phyloP scores from a whole-genome alignment of 2,113 vertebrate genomes.

The Chloroceryle aenea region DNA sequence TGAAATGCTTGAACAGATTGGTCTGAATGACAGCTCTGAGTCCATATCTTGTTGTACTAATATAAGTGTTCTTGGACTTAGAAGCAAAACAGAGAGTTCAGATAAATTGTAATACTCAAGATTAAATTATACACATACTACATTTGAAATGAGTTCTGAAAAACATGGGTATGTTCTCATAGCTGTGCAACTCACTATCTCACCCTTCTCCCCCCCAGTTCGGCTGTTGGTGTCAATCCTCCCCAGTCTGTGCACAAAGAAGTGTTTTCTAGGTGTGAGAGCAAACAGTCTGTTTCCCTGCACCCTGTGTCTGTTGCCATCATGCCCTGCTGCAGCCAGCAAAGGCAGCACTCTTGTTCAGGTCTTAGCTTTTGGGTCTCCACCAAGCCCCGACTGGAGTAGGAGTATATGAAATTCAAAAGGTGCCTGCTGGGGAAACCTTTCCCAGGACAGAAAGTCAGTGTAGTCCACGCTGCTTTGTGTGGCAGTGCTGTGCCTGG shows the following conservation, averaged over 20 bases:
- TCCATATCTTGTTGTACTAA: neutral
- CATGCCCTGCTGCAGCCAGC: neutral
- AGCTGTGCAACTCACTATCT: neutral
- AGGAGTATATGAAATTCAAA: neutral
- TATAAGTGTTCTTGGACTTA: neutral
- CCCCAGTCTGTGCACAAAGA: constrained; percentile 25
- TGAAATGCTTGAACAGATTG: neutral
- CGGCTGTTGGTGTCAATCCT: constrained; percentile 11
- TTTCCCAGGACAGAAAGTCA: neutral
- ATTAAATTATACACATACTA: neutral
- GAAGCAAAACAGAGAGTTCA: neutral
- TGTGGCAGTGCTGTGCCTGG: neutral
- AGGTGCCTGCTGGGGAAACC: neutral
- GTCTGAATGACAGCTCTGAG: neutral
- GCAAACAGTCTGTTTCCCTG: constrained; percentile 53
- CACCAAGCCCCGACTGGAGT: neutral
- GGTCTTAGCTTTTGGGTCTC: neutral
- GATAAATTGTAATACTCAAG: neutral
- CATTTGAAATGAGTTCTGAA: neutral
- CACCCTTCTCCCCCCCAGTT: neutral
- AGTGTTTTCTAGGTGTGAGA: constrained; percentile 58
- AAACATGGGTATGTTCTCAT: neutral
- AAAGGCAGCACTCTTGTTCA: neutral
- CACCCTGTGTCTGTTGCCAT: neutral
- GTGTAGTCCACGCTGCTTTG: neutral